Evolutionary conservation across 2,113 vertebrate species (phyloP).

Genomic region (Hypocryptadius cinnamomeus): DNA sequence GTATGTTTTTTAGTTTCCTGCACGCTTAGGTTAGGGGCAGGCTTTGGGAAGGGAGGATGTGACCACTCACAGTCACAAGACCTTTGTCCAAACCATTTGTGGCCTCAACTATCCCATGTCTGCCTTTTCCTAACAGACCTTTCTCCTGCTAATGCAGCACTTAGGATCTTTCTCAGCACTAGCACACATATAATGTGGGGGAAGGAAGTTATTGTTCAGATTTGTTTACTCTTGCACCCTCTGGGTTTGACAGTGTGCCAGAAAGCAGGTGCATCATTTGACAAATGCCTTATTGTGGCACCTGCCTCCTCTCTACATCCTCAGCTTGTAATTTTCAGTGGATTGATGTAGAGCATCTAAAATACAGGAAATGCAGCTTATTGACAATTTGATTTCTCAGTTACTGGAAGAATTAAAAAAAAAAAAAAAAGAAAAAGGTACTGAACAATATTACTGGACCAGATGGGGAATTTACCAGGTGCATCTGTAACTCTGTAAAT

Average conservation of each 20-base stretch:
- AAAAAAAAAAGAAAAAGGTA: background rate
- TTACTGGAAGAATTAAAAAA: background rate
- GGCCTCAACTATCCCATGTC: accelerated
- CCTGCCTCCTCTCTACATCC: background rate
- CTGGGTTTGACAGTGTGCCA: background rate
- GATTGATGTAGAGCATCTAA: background rate
- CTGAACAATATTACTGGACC: background rate
- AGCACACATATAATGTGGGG: background rate
- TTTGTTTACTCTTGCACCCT: background rate
- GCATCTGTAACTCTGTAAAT: background rate
- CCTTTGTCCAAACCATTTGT: background rate
- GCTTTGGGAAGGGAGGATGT: background rate
- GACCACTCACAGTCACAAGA: background rate
- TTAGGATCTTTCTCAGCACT: background rate
- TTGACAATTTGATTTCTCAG: background rate
- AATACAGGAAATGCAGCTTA: background rate
- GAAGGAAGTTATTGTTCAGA: background rate
- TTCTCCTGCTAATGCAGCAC: background rate
- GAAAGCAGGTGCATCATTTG: background rate
- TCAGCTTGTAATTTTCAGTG: background rate
- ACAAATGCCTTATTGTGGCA: background rate
- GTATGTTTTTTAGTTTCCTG: background rate
- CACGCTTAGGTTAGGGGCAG: background rate
- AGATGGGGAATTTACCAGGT: background rate
- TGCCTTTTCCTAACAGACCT: background rate